Conservation (phyloP, 1,140 invertebrate genomes). For the Phocides pigmalion region DNA sequence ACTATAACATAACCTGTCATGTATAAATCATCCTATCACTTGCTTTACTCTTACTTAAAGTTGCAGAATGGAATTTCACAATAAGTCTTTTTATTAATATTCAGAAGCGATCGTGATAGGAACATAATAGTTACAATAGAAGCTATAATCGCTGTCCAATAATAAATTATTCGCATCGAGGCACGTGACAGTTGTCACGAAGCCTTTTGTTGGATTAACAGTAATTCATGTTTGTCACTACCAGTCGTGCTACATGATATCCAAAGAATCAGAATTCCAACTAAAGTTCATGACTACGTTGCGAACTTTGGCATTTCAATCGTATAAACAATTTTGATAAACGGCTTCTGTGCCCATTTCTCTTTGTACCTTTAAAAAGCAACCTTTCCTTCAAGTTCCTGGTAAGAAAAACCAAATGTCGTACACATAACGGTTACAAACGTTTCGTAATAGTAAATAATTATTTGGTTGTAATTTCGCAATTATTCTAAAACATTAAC, state of each 20-base stretch:
- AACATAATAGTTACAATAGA: conserved; percentile 26
- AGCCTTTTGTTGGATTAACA: conserved; percentile 47
- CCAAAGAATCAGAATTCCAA: conserved; percentile 34
- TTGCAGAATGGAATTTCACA: too few relatives aligned
- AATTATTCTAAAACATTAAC: too few relatives aligned
- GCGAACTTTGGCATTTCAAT: conserved; percentile 31
- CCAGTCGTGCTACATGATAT: conserved; percentile 41
- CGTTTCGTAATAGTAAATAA: background rate
- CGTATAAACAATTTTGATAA: conserved; percentile 34
- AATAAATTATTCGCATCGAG: conserved; percentile 32
- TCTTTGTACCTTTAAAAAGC: conserved; percentile 24
- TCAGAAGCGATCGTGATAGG: conserved; percentile 19
- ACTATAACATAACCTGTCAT: too few relatives aligned
- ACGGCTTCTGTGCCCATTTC: conserved; percentile 32
- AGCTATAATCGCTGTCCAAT: conserved; percentile 29
- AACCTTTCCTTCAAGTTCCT: conserved; percentile 20
- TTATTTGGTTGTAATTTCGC: background rate
- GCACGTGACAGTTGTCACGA: conserved; percentile 56
- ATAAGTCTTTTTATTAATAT: conserved; percentile 12
- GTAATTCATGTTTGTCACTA: conserved; percentile 44
- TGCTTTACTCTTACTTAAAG: too few relatives aligned
- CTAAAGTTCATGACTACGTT: conserved; percentile 30
- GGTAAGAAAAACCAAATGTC: conserved; percentile 13
- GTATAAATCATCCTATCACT: too few relatives aligned
- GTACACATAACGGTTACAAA: background rate